phyloP scores from a whole-genome alignment of 2,113 vertebrate genomes.

The Plotosus lineatus region DNA sequence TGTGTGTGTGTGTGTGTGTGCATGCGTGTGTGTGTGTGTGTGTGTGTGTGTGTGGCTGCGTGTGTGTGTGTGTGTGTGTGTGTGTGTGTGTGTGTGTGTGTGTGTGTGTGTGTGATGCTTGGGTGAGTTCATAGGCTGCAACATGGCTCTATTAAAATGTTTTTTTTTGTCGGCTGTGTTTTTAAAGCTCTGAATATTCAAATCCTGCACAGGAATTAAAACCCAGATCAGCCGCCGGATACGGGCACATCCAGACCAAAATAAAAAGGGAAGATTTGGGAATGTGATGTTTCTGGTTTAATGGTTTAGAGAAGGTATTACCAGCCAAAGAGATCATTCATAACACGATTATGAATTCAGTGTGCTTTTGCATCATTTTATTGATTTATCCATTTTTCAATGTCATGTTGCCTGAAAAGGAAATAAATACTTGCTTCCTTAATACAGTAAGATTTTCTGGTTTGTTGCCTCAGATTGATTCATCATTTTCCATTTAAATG shows the following conservation, averaged over 20 bases:
- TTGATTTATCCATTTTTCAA: too few species aligned
- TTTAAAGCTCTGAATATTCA: not conserved
- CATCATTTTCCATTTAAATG: too few species aligned
- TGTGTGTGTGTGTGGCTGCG: conserved; percentile 5
- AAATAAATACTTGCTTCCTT: too few species aligned
- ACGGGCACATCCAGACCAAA: not conserved
- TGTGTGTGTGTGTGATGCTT: not conserved
- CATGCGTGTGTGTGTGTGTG: conserved; percentile 21
- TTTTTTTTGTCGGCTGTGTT: not conserved
- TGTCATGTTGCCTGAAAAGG: not conserved
- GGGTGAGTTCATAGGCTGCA: conserved; percentile 14
- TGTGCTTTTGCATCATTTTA: not conserved
- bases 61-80: conserved; percentile 17
- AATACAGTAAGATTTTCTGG: not conserved
- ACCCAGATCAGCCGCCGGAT: conserved; percentile 13
- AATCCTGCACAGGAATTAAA: not conserved
- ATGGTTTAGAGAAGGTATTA: conserved; percentile 7
- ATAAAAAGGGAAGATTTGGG: conserved; percentile 2
- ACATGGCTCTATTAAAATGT: conserved; percentile 1
- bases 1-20: conserved; percentile 14
- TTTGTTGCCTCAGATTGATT: not conserved
- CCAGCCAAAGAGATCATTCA: too few species aligned
- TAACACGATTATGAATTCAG: not conserved
- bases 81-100: conserved; percentile 17
- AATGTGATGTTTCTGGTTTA: not conserved